Evolutionary conservation across 1,140 invertebrate species (phyloP).

Genomic region (Pseudomyrmex cubaensis): DNA sequence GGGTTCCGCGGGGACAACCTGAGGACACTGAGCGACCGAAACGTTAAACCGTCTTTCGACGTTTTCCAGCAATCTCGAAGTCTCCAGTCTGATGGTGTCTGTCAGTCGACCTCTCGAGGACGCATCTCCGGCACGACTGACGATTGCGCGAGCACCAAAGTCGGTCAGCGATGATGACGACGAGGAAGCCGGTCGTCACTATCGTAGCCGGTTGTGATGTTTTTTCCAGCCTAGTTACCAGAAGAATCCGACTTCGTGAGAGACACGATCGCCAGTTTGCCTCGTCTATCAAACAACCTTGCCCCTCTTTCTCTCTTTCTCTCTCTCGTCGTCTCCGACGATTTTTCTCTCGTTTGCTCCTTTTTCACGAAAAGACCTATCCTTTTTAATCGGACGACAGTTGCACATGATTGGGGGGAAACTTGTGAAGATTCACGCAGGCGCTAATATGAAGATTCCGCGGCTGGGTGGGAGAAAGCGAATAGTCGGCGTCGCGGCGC

Average conservation of each 20-base stretch:
- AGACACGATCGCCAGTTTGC: constrained; percentile 29
- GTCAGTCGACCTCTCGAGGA: constrained; percentile 73
- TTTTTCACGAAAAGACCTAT: constrained; percentile 38
- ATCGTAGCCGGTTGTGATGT: constrained; percentile 68
- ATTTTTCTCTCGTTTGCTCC: background rate
- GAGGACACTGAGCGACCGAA: constrained; percentile 45
- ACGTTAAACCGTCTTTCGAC: constrained; percentile 43
- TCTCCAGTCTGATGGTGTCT: constrained; percentile 61
- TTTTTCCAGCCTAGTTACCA: constrained; percentile 77
- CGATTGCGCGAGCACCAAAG: constrained; percentile 69
- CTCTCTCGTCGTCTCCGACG: background rate
- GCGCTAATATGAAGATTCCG: constrained; percentile 55
- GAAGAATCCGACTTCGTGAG: constrained; percentile 64
- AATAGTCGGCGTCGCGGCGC: constrained; percentile 49
- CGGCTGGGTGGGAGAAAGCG: constrained; percentile 51
- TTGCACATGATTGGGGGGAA: constrained; percentile 16
- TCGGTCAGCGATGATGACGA: constrained; percentile 58
- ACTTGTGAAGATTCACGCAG: constrained; percentile 58
- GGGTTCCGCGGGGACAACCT: background rate
- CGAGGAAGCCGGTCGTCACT: constrained; percentile 59
- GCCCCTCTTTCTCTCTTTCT: constrained; percentile 1
- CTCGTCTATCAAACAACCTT: constrained; percentile 52
- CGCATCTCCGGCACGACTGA: constrained; percentile 80
- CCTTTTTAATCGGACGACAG: constrained; percentile 36
- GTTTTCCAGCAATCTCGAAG: constrained; percentile 42